Conservation (phyloP, 2,888 invertebrate species). For the Dryadula phaetusa region DNA sequence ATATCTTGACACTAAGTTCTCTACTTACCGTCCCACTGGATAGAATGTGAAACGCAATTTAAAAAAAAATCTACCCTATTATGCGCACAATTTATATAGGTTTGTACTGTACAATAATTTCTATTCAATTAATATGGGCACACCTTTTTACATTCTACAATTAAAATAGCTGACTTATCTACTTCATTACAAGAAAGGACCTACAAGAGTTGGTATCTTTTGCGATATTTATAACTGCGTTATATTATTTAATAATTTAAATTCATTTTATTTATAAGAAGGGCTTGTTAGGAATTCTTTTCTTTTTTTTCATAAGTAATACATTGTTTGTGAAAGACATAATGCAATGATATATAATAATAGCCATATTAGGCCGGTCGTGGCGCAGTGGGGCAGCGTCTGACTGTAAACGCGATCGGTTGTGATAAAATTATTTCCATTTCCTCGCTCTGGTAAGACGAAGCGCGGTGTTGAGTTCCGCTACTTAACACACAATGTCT, state of each 20-base stretch:
- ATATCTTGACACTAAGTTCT: neutral
- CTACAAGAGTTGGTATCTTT: neutral
- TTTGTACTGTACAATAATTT: conserved; percentile 1
- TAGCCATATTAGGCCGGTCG: no score
- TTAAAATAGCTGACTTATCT: conserved; percentile 12
- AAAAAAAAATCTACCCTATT: neutral
- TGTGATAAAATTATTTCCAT: no score
- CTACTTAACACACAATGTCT: no score
- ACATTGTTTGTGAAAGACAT: no score
- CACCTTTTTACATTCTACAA: conserved; percentile 21
- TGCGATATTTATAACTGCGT: neutral
- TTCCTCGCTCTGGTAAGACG: no score
- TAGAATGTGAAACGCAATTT: neutral
- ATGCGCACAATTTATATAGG: conserved; percentile 1
- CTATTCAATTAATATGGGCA: conserved; percentile 16
- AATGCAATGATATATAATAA: no score
- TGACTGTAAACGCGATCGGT: no score
- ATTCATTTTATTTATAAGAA: neutral
- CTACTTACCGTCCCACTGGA: neutral
- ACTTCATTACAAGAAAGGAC: neutral
- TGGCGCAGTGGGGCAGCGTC: no score
- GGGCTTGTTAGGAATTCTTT: neutral
- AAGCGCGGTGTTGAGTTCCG: no score
- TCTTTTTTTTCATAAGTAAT: no score
- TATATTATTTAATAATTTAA: conserved; percentile 1